Evolutionary conservation across 92 coral and sea anemone species (phyloP), one percentile per base, ranked within the genome.

Genomic region (Umimayanthus chanpuru): DNA sequence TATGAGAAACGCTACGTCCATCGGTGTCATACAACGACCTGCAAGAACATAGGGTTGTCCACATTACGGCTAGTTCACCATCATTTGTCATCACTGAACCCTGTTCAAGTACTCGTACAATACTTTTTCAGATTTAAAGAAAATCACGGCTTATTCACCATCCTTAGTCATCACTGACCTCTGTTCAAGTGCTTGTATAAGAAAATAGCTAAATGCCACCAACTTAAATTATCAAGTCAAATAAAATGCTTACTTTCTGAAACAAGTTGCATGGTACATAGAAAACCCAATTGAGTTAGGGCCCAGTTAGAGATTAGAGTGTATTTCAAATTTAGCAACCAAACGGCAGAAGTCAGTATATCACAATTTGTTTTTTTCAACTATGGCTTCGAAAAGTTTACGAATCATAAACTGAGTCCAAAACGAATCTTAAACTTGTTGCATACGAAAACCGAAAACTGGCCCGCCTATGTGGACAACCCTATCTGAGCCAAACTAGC

Each of bases 11-110:
- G 87, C 87, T 70, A 83, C 77, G 32, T 83, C 87, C 87, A 83
- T 70, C 78, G 87, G 87, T 32, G 76, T 83, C 64, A 36, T 70
- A 49, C 87, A 83, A 25, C 78, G 87, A 83, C 87, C 87, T 83
- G 87, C 87, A 83, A 83, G 87, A 70, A 74, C 16, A 81, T 83
- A 83, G 87, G 87, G 87, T 83, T 70, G 87, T 83, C 87, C 87
- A 83, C 87, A 83, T 83, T 83, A 83, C 78, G 40, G 43, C 77
- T 39, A 43, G 20, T 68, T 70, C 20, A 83, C n/a, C 18, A 82
- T 47, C 23, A 36, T 67, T 78, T 25, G 7, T 39, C 66, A 78
- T 77, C 32, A 26, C 7, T 44, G 38, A 44, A 23, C 32, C 25
- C 66, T 44, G 82, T 78, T 50, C 30, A 61, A 61, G 26, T 56